These are phyloP conservation scores for Danio rerio DNA, from an alignment of 2,113 vertebrate genomes.

Conservation along the genomic window DNA sequence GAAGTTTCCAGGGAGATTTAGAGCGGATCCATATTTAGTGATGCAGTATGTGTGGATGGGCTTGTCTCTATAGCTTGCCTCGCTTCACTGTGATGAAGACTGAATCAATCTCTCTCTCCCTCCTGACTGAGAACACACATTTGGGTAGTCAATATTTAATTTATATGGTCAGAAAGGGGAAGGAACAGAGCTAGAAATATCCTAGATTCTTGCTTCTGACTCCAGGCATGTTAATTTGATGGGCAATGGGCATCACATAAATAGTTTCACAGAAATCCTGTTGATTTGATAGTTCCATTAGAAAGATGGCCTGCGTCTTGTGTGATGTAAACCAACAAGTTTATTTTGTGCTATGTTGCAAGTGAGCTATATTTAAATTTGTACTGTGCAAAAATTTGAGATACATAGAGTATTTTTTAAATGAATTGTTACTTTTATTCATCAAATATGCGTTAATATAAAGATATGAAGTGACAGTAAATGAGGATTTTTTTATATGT, in stretches of 20 bases:
- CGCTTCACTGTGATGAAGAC: neutral
- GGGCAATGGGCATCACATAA: neutral
- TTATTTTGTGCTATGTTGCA: too few relatives aligned
- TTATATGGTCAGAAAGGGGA: constrained; percentile 15
- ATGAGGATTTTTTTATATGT: too few relatives aligned
- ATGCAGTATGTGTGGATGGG: constrained; percentile 22
- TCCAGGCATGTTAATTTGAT: neutral
- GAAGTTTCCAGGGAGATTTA: constrained; percentile 9
- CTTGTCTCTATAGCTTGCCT: constrained; percentile 39
- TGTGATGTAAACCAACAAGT: too few relatives aligned
- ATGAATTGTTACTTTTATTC: too few relatives aligned
- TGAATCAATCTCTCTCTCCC: constrained; percentile 18
- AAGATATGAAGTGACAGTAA: too few relatives aligned
- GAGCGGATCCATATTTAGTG: constrained; percentile 14
- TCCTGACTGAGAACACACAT: constrained; percentile 27
- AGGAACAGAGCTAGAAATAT: constrained; percentile 2
- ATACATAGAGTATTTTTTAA: too few relatives aligned
- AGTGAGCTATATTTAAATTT: too few relatives aligned
- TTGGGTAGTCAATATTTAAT: constrained; percentile 36
- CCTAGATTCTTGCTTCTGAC: neutral
- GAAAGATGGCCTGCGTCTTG: too few relatives aligned
- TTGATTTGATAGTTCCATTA: neutral
- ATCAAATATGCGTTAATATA: too few relatives aligned
- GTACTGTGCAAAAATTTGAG: too few relatives aligned
- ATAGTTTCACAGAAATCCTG: neutral